Percentiles rank a stretch among this genome's conserved stretches.
phyloP scores from a whole-genome alignment of 2,888 invertebrate genomes.

The Sesia apiformis region DNA sequence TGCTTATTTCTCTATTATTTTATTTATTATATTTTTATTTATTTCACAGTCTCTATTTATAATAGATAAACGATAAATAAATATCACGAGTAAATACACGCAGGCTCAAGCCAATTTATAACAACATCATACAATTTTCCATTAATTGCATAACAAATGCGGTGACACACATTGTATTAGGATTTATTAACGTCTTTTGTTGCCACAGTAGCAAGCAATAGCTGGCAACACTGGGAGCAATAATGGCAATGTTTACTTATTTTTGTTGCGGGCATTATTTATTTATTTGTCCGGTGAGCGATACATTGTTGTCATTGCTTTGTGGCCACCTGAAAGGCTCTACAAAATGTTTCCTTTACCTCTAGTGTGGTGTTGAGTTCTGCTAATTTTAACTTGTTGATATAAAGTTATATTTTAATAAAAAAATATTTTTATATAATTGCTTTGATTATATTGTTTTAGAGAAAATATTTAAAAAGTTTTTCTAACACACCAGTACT shows the following conservation, averaged over 20 bases:
- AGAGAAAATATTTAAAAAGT: too few species aligned
- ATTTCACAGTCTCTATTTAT: too few species aligned
- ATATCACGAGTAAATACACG: too few species aligned
- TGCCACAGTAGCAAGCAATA: slow-evolving; percentile 23
- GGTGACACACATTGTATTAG: slow-evolving; percentile 52
- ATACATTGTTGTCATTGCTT: slow-evolving; percentile 24
- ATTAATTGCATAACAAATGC: slow-evolving; percentile 68
- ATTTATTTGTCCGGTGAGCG: slow-evolving; percentile 32
- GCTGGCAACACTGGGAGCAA: slow-evolving; percentile 38
- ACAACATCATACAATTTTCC: slow-evolving; percentile 19
- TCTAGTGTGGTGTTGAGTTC: not conserved
- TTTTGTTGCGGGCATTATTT: slow-evolving; percentile 41
- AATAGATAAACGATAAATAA: too few species aligned
- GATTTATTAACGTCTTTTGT: slow-evolving; percentile 67
- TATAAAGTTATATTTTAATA: too few species aligned
- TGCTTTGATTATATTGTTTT: too few species aligned
- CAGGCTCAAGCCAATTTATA: too few species aligned
- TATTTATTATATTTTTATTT: too few species aligned
- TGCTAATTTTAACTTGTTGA: not conserved
- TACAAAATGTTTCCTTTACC: slow-evolving; percentile 1
- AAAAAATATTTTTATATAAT: too few species aligned
- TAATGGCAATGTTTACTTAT: slow-evolving; percentile 52
- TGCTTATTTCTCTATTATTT: too few species aligned
- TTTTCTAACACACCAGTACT: too few species aligned
- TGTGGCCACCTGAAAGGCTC: slow-evolving; percentile 19